phyloP scores from a whole-genome alignment of 2,113 vertebrate species.

The Serinus canaria region DNA sequence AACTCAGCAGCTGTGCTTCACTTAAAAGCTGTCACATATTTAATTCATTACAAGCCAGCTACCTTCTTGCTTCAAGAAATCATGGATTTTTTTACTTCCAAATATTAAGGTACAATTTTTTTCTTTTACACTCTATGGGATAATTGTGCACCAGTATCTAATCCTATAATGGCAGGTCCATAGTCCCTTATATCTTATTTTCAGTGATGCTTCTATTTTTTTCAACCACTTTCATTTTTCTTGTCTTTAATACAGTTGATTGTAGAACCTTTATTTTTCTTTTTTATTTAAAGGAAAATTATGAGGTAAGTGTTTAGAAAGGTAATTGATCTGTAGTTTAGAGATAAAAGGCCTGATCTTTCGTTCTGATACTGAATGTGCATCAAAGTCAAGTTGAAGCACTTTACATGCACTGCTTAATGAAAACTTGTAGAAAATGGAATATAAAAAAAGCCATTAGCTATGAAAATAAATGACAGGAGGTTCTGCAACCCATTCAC shows the following conservation, averaged over 20 bases:
- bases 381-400: conserved; percentile 67
- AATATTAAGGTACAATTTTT: neutral
- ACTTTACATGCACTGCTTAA: conserved; percentile 46
- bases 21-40: conserved; percentile 47
- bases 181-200: neutral
- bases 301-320: conserved; percentile 56
- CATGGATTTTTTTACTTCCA: neutral
- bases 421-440: conserved; percentile 60
- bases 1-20: conserved; percentile 33
- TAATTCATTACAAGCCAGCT: conserved; percentile 55
- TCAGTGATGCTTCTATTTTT: conserved; percentile 1
- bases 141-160: neutral
- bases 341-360: conserved; percentile 62
- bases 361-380: conserved; percentile 36
- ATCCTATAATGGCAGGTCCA: neutral
- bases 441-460: conserved; percentile 64
- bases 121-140: neutral
- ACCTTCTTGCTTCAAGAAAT: conserved; percentile 28
- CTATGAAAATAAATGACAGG: conserved; percentile 60
- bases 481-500: neutral
- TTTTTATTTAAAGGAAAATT: conserved; percentile 54
- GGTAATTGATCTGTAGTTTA: conserved; percentile 59
- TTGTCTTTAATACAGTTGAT: conserved; percentile 9
- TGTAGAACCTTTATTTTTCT: neutral
- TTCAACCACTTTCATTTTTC: neutral